Evolutionary conservation across 2,888 invertebrate species (phyloP), one percentile per base, ranked within the genome.

Genomic region (Sussaba pulchella): DNA sequence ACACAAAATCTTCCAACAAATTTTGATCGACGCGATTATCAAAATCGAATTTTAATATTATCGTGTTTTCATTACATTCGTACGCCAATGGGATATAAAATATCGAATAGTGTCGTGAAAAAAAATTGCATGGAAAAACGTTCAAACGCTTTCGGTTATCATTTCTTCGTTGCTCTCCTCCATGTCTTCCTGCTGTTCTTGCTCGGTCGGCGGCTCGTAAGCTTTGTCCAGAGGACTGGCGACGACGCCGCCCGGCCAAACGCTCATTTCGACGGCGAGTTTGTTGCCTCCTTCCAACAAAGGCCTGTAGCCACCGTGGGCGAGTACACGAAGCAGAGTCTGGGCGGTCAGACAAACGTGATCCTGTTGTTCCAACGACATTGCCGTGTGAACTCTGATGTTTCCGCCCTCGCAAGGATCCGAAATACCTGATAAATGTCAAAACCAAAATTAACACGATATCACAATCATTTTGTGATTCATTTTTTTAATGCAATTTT

Each of bases 141-240:
- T 24, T 86, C 86, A 91, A 66, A 84, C 87, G 75, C 88, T 90
- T 66, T 94, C 94, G 43, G 94, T 95, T 83, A 95, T 95, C 93
- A 95, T 95, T 86, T 95, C 95, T 86, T 94, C 94, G 84, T 95
- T 96, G 78, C 93, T 94, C 72, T 95, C 95, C 36, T 94, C 95
- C 83, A 95, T 95, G 10, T 95, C 95, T 52, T 97, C 96, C 36
- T 96, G 96, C 69, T 96, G 95, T 86, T 97, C 97, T 39, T 93
- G 93, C 21, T 95, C 94, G 26, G 94, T 94, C 0, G 95, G 95
- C 88, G 96, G 96, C 85, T 97, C 97, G 92, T 98, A 99, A 0
- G 98, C 99, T 82, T 97, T 96, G 81, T 98, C 98, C n/a, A 98
- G 93, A 0, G 99, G 98, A 0, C 98, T 97, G 0, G 99, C 98